phyloP scores from a whole-genome alignment of 2,113 vertebrate species.

The Atrichornis clamosus region DNA sequence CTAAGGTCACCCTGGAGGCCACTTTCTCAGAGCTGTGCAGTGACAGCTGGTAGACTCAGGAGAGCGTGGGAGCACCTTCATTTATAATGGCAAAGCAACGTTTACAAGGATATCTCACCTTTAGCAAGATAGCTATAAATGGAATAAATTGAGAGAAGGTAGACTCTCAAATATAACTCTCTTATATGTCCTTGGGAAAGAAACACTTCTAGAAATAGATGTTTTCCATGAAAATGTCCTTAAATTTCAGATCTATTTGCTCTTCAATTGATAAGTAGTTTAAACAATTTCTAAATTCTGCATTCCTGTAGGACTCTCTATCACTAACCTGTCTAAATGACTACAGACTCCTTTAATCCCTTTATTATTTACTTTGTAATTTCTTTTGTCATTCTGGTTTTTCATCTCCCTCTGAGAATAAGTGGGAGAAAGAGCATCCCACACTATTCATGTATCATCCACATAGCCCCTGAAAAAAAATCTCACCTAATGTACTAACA shows the following conservation, averaged over 20 bases:
- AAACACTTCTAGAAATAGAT: conserved; percentile 29
- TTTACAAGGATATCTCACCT: conserved; percentile 31
- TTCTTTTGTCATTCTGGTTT: conserved; percentile 46
- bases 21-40: background rate
- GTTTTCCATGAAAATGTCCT: conserved; percentile 11
- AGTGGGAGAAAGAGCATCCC: conserved; percentile 50
- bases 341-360: conserved; percentile 2
- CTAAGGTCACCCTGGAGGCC: background rate
- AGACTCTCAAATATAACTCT: background rate
- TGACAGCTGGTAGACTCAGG: background rate
- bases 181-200: conserved; percentile 12
- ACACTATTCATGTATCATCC: conserved; percentile 46
- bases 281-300: conserved; percentile 39
- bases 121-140: conserved; percentile 5
- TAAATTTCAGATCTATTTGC: conserved; percentile 25
- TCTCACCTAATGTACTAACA: conserved; percentile 21
- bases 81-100: background rate
- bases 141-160: conserved; percentile 6
- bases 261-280: background rate
- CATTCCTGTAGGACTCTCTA: background rate
- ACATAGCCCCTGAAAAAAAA: conserved; percentile 17
- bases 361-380: conserved; percentile 53
- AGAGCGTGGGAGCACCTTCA: background rate
- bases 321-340: conserved; percentile 25
- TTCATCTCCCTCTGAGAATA: conserved; percentile 52